These are phyloP conservation scores for Chelon auratus DNA, from an alignment of 2,797 vertebrate species.

Conservation along the genomic window DNA sequence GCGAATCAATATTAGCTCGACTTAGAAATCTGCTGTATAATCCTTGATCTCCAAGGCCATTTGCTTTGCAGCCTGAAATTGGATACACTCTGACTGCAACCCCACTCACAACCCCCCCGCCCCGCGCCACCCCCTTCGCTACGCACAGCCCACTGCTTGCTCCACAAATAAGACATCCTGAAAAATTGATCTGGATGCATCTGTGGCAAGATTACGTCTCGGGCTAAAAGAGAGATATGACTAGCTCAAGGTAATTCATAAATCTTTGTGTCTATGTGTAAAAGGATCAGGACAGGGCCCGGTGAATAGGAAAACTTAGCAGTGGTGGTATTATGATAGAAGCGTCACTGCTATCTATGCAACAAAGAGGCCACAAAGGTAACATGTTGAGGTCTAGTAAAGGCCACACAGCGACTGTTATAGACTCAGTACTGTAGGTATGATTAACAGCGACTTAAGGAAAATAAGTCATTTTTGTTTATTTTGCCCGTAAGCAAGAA, in stretches of 20 bases:
- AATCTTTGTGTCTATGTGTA: conserved; percentile 56
- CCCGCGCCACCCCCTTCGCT: not conserved
- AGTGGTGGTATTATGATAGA: conserved; percentile 40
- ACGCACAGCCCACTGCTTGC: conserved; percentile 44
- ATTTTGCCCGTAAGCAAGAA: conserved; percentile 49
- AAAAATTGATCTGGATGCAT: conserved; percentile 80
- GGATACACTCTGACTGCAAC: conserved; percentile 69
- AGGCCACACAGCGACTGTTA: conserved; percentile 33
- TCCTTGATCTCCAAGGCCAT: conserved; percentile 82
- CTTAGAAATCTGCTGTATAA: conserved; percentile 82
- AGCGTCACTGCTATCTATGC: conserved; percentile 39
- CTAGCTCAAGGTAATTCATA: conserved; percentile 74
- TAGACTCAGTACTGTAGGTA: conserved; percentile 28
- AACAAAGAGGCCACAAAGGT: conserved; percentile 48
- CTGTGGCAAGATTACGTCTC: conserved; percentile 69
- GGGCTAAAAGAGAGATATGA: conserved; percentile 69
- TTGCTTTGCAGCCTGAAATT: conserved; percentile 81
- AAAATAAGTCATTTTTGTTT: conserved; percentile 57
- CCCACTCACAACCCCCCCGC: not conserved
- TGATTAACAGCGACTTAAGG: conserved; percentile 50
- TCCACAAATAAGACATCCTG: conserved; percentile 79
- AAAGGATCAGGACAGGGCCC: conserved; percentile 33
- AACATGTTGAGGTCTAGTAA: conserved; percentile 39
- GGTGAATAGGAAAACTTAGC: conserved; percentile 34
- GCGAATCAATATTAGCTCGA: conserved; percentile 78